Percentiles rank a stretch among this genome's conserved stretches.
Evolutionary conservation across 2,888 invertebrate species (phyloP).

Genomic region (Epirrita christyi): DNA sequence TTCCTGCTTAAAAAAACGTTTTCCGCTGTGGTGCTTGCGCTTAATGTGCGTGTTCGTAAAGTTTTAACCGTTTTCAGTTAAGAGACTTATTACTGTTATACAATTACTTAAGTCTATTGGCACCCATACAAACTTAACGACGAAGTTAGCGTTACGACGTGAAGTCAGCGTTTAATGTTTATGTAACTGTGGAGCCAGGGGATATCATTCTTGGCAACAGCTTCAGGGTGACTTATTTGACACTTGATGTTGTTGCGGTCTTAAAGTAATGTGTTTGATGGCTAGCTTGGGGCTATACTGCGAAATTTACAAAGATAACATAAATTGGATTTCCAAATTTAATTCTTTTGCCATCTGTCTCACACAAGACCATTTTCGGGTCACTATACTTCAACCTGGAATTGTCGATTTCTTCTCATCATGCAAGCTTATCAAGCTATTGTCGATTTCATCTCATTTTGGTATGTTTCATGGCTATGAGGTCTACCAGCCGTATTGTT

Average conservation of each 20-base stretch:
- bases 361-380: too few species aligned
- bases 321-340: too few species aligned
- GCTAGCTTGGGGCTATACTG: not conserved
- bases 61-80: conserved; percentile 18
- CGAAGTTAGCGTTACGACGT: conserved; percentile 4
- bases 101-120: conserved; percentile 39
- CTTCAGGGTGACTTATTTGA: conserved; percentile 27
- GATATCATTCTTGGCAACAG: conserved; percentile 25
- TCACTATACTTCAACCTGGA: too few species aligned
- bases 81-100: not conserved
- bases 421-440: too few species aligned
- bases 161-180: conserved; percentile 34
- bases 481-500: too few species aligned
- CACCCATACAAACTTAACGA: conserved; percentile 38
- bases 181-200: conserved; percentile 25
- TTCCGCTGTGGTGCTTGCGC: not conserved
- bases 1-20: not conserved
- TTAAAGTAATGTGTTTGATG: conserved; percentile 30
- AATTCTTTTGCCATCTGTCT: too few species aligned
- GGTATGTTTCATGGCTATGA: too few species aligned
- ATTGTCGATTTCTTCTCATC: too few species aligned
- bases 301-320: too few species aligned
- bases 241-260: conserved; percentile 33
- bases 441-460: too few species aligned
- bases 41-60: not conserved